These are phyloP conservation scores for Botia kubotai DNA, from an alignment of 2,797 vertebrate species.

Conservation along the genomic window DNA sequence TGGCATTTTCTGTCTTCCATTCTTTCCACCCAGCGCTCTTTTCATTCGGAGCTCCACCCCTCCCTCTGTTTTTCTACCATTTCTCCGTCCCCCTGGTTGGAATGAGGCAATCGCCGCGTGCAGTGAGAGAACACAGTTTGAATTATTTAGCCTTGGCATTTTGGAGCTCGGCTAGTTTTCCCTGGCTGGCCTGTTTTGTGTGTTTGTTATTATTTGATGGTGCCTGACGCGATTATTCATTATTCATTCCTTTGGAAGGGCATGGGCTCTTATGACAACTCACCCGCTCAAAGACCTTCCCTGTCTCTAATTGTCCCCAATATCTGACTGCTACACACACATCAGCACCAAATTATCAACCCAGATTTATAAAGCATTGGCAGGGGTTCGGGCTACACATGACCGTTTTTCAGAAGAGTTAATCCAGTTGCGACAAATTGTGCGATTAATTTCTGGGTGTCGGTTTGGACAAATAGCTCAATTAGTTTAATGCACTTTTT, in stretches of 20 bases:
- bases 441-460: slow-evolving; percentile 35
- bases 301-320: slow-evolving; percentile 35
- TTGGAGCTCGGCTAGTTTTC: slow-evolving; percentile 62
- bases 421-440: slow-evolving; percentile 27
- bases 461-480: slow-evolving; percentile 44
- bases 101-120: slow-evolving; percentile 68
- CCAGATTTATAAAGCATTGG: slow-evolving; percentile 26
- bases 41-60: slow-evolving; percentile 27
- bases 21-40: slow-evolving; percentile 19
- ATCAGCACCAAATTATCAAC: slow-evolving; percentile 22
- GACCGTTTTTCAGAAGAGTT: slow-evolving; percentile 21
- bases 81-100: slow-evolving; percentile 47
- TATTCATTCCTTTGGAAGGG: slow-evolving; percentile 74
- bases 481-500: slow-evolving; percentile 41
- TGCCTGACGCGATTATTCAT: slow-evolving; percentile 67
- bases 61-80: slow-evolving; percentile 38
- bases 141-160: slow-evolving; percentile 78
- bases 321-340: slow-evolving; percentile 14
- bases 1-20: slow-evolving; percentile 31
- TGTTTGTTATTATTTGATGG: slow-evolving; percentile 77
- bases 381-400: slow-evolving; percentile 1
- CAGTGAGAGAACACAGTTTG: slow-evolving; percentile 50
- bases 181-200: slow-evolving; percentile 62
- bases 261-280: slow-evolving; percentile 58
- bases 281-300: slow-evolving; percentile 41